phyloP scores from a whole-genome alignment of 2,113 vertebrate genomes.

The Arizona elegans region DNA sequence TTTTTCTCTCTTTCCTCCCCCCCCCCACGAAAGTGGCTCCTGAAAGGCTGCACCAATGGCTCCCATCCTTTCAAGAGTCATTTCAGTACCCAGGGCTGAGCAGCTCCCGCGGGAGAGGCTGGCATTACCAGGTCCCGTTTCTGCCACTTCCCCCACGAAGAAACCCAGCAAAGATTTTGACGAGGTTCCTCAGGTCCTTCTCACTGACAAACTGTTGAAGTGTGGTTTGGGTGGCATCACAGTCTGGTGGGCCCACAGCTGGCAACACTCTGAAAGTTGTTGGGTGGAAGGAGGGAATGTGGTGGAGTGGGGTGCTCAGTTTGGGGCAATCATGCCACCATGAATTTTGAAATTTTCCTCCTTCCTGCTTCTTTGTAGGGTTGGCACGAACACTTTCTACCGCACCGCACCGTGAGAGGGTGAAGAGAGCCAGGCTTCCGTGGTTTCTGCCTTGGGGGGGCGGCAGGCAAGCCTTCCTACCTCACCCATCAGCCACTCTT shows the following conservation, averaged over 20 bases:
- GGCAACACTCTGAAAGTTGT: not conserved
- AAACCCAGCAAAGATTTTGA: no score
- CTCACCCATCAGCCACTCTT: not conserved
- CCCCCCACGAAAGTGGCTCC: no score
- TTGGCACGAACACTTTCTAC: not conserved
- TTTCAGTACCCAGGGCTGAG: not conserved
- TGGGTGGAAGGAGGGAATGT: not conserved
- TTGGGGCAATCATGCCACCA: not conserved
- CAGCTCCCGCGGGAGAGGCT: not conserved
- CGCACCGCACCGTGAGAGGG: slow-evolving; percentile 10
- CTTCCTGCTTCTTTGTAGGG: not conserved
- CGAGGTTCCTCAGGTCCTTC: no score
- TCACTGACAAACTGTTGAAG: no score
- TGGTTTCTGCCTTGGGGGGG: not conserved
- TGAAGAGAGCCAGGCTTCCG: not conserved
- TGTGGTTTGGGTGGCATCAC: no score
- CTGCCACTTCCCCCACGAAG: no score
- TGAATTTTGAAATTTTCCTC: not conserved
- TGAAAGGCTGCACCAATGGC: not conserved
- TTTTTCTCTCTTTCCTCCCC: no score
- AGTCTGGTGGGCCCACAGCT: no score
- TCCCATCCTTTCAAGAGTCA: not conserved
- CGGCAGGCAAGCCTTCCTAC: not conserved
- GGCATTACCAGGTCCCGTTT: no score
- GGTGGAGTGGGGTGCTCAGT: not conserved